phyloP scores from a whole-genome alignment of 2,113 vertebrate species.

The Mastomys natalensis region DNA sequence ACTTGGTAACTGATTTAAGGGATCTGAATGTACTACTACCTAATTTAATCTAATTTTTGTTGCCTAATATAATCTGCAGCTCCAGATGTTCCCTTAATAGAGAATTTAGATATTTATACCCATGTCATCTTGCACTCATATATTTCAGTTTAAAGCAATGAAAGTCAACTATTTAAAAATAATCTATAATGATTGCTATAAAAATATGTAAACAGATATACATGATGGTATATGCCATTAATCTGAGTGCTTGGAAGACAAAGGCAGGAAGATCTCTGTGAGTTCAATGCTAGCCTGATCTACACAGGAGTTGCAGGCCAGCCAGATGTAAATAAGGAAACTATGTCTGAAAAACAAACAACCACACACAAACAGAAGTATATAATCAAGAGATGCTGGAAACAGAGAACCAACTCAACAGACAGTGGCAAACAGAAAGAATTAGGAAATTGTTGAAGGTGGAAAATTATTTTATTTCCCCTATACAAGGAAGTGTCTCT shows the following conservation, averaged over 20 bases:
- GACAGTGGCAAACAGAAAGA: neutral
- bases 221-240: too few relatives aligned
- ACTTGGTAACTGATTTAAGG: neutral
- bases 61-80: neutral
- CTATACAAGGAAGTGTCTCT: neutral
- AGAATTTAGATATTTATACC: neutral
- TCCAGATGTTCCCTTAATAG: neutral
- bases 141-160: neutral
- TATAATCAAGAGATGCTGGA: neutral
- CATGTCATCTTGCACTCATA: neutral
- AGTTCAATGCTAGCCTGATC: neutral
- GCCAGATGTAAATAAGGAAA: too few relatives aligned
- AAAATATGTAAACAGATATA: neutral
- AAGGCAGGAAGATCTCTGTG: neutral
- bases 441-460: neutral
- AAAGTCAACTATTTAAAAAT: neutral
- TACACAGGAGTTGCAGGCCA: neutral
- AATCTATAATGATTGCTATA: neutral
- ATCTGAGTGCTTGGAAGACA: neutral
- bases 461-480: neutral
- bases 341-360: neutral
- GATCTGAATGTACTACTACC: neutral
- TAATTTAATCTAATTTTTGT: conserved; percentile 10
- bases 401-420: neutral
- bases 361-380: neutral